These are phyloP conservation scores for Ostrea denselamellosa DNA, from an alignment of 1,140 invertebrate genomes.

Conservation along the genomic window DNA sequence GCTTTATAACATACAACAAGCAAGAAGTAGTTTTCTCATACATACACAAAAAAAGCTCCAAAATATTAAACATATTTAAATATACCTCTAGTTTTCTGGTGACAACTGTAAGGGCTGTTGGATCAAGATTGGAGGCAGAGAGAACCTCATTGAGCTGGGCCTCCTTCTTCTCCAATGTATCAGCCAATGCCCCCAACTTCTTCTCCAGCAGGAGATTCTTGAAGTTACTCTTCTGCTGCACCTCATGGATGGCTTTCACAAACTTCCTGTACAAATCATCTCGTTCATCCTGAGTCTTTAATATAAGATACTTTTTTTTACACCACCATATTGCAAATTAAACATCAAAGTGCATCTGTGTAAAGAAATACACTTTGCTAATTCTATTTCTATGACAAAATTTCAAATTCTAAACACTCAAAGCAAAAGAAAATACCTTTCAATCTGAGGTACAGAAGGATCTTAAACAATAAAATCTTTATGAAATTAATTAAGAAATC, in stretches of 20 bases:
- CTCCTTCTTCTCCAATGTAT: slow-evolving; percentile 86
- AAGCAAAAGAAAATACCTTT: too few species aligned
- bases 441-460: too few species aligned
- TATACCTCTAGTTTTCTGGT: slow-evolving; percentile 84
- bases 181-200: slow-evolving; percentile 85
- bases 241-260: slow-evolving; percentile 88
- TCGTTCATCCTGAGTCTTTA: slow-evolving; percentile 85
- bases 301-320: background rate
- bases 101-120: slow-evolving; percentile 81
- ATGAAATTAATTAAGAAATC: too few species aligned
- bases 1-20: background rate
- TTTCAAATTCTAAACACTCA: too few species aligned
- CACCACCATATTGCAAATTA: too few species aligned
- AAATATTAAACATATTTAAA: background rate
- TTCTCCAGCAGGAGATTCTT: slow-evolving; percentile 88
- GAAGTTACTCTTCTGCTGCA: slow-evolving; percentile 90
- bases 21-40: background rate
- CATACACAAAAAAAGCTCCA: background rate
- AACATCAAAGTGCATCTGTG: too few species aligned
- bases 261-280: slow-evolving; percentile 89
- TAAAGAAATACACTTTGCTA: too few species aligned
- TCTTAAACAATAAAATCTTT: too few species aligned
- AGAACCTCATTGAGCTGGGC: slow-evolving; percentile 85
- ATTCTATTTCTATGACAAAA: too few species aligned
- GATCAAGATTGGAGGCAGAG: slow-evolving; percentile 83